Evolutionary conservation across 2,888 invertebrate genomes (phyloP).

Genomic region (Machimus rusticus): DNA sequence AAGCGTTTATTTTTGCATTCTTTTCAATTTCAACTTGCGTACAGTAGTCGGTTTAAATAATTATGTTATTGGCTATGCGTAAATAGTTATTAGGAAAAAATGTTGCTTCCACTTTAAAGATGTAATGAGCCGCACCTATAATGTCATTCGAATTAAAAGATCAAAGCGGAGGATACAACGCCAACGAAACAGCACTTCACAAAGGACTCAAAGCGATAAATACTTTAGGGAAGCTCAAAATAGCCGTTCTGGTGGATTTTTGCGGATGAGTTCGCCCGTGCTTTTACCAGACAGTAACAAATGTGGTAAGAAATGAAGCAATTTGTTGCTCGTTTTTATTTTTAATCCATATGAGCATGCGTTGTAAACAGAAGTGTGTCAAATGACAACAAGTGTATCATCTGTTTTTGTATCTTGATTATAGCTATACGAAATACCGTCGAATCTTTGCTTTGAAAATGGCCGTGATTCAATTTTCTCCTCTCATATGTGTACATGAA

Average conservation of each 20-base stretch:
- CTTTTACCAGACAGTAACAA: background rate
- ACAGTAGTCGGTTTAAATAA: background rate
- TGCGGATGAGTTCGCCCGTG: slow-evolving; percentile 29
- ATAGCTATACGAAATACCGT: background rate
- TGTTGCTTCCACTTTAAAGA: background rate
- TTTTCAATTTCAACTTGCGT: background rate
- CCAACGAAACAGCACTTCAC: background rate
- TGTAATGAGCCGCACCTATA: background rate
- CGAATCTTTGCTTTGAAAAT: background rate
- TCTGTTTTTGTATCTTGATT: background rate
- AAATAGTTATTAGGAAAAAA: background rate
- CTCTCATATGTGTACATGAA: background rate
- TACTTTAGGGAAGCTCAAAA: background rate
- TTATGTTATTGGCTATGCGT: background rate
- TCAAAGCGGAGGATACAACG: background rate
- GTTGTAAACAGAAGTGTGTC: background rate
- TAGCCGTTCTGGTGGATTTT: background rate
- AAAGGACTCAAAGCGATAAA: background rate
- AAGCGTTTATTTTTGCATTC: background rate
- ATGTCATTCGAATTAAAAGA: background rate
- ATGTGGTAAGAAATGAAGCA: background rate
- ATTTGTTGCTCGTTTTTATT: background rate
- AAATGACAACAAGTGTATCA: background rate
- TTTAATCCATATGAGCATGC: background rate
- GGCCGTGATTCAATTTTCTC: background rate